phyloP scores from a whole-genome alignment of 1,140 invertebrate species.

The Drosophila tropicalis region DNA sequence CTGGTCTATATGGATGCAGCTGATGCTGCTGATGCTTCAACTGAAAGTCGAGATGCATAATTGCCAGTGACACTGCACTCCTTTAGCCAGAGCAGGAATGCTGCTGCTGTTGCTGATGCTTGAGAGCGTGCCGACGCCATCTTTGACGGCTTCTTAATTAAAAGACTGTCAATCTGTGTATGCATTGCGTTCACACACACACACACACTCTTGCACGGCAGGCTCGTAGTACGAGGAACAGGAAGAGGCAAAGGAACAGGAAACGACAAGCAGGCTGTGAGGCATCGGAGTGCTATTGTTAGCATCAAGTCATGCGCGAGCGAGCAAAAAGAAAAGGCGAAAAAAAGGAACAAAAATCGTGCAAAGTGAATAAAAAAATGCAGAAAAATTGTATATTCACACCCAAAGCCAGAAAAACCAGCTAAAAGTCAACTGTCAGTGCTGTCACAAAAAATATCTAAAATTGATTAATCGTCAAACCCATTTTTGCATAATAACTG shows the following conservation, averaged over 20 bases:
- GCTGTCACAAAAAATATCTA: neutral
- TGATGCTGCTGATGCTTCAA: neutral
- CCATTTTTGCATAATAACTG: neutral
- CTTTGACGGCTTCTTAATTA: constrained; percentile 81
- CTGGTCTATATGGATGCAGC: constrained; percentile 17
- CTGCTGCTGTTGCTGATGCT: constrained; percentile 23
- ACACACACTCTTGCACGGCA: constrained; percentile 1
- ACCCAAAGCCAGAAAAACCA: constrained; percentile 34
- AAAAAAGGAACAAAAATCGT: constrained; percentile 19
- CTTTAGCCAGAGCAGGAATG: constrained; percentile 5
- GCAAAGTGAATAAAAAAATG: constrained; percentile 27
- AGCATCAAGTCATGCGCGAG: constrained; percentile 73
- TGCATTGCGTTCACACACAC: constrained; percentile 35
- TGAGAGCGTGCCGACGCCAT: constrained; percentile 65
- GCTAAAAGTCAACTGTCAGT: constrained; percentile 31
- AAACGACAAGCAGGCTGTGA: constrained; percentile 37
- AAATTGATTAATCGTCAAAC: neutral
- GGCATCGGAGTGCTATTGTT: constrained; percentile 68
- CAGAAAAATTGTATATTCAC: neutral
- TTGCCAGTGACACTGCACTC: constrained; percentile 73
- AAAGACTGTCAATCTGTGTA: constrained; percentile 79
- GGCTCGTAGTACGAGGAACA: neutral
- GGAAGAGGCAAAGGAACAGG: constrained; percentile 22
- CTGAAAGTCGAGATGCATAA: constrained; percentile 53
- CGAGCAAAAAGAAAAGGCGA: constrained; percentile 38